Percentiles rank a stretch among this genome's conserved stretches.
phyloP scores from a whole-genome alignment of 2,797 vertebrate species.

The Mus spretus region DNA sequence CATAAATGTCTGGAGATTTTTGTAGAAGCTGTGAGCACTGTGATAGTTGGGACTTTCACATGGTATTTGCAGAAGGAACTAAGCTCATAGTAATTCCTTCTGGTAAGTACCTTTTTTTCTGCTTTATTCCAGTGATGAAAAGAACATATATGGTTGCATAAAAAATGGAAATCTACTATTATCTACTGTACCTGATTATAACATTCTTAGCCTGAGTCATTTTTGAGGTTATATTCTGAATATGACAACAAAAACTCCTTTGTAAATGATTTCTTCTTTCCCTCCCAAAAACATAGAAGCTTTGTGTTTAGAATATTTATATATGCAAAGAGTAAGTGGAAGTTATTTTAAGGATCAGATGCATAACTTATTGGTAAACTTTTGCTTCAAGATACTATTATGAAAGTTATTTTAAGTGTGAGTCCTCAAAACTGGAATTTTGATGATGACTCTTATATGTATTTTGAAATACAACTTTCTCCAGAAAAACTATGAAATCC shows the following conservation, averaged over 20 bases:
- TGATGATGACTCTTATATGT: neutral
- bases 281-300: neutral
- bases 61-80: slow-evolving; percentile 60
- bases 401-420: neutral
- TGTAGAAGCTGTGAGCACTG: slow-evolving; percentile 64
- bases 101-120: slow-evolving; percentile 75
- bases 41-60: neutral
- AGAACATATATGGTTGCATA: neutral
- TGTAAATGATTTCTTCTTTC: neutral
- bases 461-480: neutral
- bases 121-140: neutral
- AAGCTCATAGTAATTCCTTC: slow-evolving; percentile 60
- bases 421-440: neutral
- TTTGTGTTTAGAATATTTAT: neutral
- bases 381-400: neutral
- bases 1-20: slow-evolving; percentile 50
- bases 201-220: neutral
- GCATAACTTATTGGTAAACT: neutral
- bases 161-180: neutral
- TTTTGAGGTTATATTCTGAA: neutral
- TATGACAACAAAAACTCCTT: neutral
- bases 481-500: neutral
- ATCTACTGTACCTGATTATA: neutral
- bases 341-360: neutral
- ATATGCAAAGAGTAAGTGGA: neutral